A percentile compares a stretch with the other conserved stretches of the same genome.
phyloP scores from a whole-genome alignment of 2,888 invertebrate genomes.

The Rhingia rostrata region DNA sequence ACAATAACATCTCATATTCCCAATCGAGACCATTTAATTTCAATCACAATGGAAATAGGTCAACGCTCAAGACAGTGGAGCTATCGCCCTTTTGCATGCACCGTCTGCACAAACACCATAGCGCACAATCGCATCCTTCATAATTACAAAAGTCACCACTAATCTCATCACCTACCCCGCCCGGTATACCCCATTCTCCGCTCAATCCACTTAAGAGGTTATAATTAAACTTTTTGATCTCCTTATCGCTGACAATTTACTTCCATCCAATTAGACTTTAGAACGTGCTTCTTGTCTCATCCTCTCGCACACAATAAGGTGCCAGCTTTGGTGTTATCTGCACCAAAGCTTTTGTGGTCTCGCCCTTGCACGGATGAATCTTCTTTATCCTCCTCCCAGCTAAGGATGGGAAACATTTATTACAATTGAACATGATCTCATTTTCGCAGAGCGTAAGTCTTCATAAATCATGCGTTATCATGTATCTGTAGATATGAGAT shows the following conservation, averaged over 20 bases:
- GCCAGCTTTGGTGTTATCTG: constrained; percentile 13
- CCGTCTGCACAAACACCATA: not conserved
- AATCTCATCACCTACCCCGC: not conserved
- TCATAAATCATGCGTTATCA: constrained; percentile 64
- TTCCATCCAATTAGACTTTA: constrained; percentile 57
- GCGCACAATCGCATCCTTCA: constrained; percentile 27
- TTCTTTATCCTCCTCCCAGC: not conserved
- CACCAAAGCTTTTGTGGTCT: constrained; percentile 16
- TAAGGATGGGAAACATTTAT: constrained; percentile 59
- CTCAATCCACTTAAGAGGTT: constrained; percentile 29
- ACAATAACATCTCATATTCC: not conserved
- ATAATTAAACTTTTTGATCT: constrained; percentile 67
- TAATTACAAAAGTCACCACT: constrained; percentile 24
- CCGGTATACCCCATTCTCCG: not conserved
- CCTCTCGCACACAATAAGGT: constrained; percentile 6
- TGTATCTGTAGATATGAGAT: constrained; percentile 20
- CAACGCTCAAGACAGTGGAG: constrained; percentile 32
- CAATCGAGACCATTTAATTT: constrained; percentile 3
- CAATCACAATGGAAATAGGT: constrained; percentile 37
- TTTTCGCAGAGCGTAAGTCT: constrained; percentile 52
- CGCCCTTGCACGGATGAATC: constrained; percentile 14
- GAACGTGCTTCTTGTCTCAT: constrained; percentile 24
- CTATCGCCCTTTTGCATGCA: not conserved
- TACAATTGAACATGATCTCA: constrained; percentile 65
- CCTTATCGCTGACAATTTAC: constrained; percentile 61